Evolutionary conservation across 92 coral and sea anemone genomes (phyloP).

Genomic region (Zoanthus gigantus): DNA sequence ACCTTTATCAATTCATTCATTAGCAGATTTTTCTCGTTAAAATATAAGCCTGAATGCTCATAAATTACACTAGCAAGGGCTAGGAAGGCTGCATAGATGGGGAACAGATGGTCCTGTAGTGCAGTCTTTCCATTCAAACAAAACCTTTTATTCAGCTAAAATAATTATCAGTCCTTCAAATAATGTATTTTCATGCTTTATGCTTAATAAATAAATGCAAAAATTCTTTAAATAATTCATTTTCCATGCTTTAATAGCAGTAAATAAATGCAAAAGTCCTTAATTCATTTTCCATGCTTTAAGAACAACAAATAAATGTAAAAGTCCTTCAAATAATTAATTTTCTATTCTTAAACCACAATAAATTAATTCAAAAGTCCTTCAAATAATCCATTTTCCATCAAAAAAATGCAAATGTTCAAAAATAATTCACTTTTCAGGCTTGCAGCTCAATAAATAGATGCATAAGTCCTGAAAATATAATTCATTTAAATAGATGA

Average conservation of each 20-base stretch:
- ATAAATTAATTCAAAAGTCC: constrained; percentile 35
- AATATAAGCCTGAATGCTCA: constrained; percentile 51
- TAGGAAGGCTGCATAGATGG: constrained; percentile 48
- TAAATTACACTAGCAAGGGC: constrained; percentile 11
- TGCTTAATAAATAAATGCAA: constrained; percentile 30
- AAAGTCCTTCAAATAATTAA: constrained; percentile 31
- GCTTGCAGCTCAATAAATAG: constrained; percentile 25
- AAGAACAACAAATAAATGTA: background rate
- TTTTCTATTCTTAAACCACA: constrained; percentile 29
- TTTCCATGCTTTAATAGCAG: constrained; percentile 4
- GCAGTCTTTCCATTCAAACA: constrained; percentile 52
- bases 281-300: constrained; percentile 23
- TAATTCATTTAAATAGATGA: background rate
- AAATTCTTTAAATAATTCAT: constrained; percentile 46
- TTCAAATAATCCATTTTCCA: constrained; percentile 20
- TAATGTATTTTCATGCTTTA: constrained; percentile 35
- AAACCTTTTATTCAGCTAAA: constrained; percentile 52
- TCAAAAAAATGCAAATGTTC: too few species aligned
- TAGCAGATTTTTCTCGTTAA: constrained; percentile 39
- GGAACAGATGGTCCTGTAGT: constrained; percentile 48
- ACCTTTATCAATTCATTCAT: constrained; percentile 39
- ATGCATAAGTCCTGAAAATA: constrained; percentile 40
- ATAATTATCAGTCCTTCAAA: constrained; percentile 16
- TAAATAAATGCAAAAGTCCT: constrained; percentile 30
- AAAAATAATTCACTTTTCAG: constrained; percentile 14